phyloP scores from a whole-genome alignment of 1,140 invertebrate genomes.

The Theocolax elegans region DNA sequence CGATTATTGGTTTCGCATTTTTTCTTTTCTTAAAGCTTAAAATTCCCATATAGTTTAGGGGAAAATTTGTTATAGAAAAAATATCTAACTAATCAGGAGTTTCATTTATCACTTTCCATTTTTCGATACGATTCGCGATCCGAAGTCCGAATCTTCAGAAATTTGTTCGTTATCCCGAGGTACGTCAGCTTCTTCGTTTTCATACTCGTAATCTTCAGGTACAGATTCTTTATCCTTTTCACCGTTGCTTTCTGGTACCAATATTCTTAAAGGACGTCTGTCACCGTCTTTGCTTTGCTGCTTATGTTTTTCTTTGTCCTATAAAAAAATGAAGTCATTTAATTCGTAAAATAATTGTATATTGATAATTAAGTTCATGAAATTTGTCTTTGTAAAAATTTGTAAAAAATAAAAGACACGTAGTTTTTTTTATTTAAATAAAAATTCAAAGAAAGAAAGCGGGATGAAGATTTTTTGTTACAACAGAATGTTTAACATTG shows the following conservation, averaged over 20 bases:
- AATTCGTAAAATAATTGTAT: too few relatives aligned
- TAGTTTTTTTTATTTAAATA: too few relatives aligned
- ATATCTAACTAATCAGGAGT: conserved; percentile 1
- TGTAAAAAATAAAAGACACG: too few relatives aligned
- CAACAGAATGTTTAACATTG: too few relatives aligned
- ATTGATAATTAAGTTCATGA: too few relatives aligned
- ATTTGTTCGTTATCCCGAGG: background rate
- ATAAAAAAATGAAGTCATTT: conserved; percentile 6
- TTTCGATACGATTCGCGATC: conserved; percentile 50
- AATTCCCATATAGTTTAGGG: too few relatives aligned
- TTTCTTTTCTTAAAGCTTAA: too few relatives aligned
- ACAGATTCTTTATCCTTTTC: conserved; percentile 46
- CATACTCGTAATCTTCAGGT: conserved; percentile 57
- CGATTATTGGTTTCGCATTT: background rate
- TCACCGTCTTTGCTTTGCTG: conserved; percentile 37
- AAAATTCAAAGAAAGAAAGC: too few relatives aligned
- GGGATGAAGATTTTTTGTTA: too few relatives aligned
- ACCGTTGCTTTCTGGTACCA: conserved; percentile 62
- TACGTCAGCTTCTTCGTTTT: conserved; percentile 49
- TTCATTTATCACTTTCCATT: conserved; percentile 19
- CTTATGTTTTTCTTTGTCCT: conserved; percentile 15
- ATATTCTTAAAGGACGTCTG: conserved; percentile 62
- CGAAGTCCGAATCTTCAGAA: conserved; percentile 48
- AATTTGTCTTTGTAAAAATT: too few relatives aligned
- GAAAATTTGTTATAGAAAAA: background rate